Conservation (phyloP, 2,888 invertebrate species). For the Leptopterna dolabrata region DNA sequence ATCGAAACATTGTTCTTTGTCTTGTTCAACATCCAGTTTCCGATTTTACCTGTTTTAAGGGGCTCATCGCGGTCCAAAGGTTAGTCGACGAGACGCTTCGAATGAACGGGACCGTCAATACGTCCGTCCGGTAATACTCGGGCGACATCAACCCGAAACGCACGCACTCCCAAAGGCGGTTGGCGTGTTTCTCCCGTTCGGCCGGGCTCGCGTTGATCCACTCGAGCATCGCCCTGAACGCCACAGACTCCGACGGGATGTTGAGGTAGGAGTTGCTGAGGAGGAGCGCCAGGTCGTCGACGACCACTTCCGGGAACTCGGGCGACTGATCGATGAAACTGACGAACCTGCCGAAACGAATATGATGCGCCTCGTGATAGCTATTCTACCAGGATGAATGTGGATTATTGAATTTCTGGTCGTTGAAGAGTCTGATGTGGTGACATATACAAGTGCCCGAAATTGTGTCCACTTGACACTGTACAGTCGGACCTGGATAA, state of each 20-base stretch:
- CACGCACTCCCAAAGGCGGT: conserved; percentile 74
- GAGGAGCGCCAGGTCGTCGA: conserved; percentile 74
- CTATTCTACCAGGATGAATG: too few relatives aligned
- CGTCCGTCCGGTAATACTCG: conserved; percentile 71
- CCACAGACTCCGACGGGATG: conserved; percentile 67
- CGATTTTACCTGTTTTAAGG: not conserved
- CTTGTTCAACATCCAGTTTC: too few relatives aligned
- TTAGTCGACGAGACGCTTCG: not conserved
- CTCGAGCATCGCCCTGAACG: conserved; percentile 60
- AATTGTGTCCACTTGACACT: too few relatives aligned
- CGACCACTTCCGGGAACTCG: conserved; percentile 26
- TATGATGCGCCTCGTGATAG: too few relatives aligned
- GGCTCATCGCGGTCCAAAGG: not conserved
- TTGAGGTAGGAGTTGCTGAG: conserved; percentile 79
- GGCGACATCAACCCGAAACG: conserved; percentile 76
- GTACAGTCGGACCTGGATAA: too few relatives aligned
- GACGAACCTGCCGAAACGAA: conserved; percentile 2
- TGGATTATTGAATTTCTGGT: too few relatives aligned
- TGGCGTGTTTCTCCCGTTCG: conserved; percentile 71
- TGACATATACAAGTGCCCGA: too few relatives aligned
- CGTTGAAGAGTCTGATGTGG: too few relatives aligned
- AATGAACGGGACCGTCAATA: conserved; percentile 65
- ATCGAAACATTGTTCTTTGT: too few relatives aligned
- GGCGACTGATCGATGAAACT: conserved; percentile 13
- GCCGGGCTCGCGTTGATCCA: conserved; percentile 76